Evolutionary conservation across 2,113 vertebrate genomes (phyloP).

Genomic region (Cnemophilus loriae): DNA sequence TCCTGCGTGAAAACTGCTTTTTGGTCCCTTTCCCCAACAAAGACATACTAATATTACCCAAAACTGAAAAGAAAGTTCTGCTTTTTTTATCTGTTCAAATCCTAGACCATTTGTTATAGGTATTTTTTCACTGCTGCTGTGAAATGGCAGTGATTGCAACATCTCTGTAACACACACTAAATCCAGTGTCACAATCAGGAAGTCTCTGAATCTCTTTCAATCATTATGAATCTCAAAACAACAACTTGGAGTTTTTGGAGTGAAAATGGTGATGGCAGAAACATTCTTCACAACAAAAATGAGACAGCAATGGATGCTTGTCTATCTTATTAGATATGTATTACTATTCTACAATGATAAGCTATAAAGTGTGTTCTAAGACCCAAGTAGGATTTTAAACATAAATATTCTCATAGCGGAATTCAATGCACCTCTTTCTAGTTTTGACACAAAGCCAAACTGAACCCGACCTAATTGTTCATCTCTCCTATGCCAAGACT

Average conservation of each 20-base stretch:
- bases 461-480: not conserved
- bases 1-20: not conserved
- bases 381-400: not conserved
- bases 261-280: not conserved
- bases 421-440: not conserved
- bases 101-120: accelerated
- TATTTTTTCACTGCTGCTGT: not conserved
- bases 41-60: not conserved
- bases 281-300: not conserved
- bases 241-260: not conserved
- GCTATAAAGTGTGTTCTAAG: not conserved
- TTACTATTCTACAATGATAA: not conserved
- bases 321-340: not conserved
- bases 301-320: not conserved
- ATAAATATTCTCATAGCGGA: not conserved
- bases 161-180: not conserved
- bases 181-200: not conserved
- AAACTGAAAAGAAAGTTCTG: not conserved
- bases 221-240: not conserved
- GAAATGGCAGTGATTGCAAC: not conserved
- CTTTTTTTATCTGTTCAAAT: not conserved
- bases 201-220: not conserved
- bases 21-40: not conserved
- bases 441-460: not conserved
- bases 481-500: not conserved